These are phyloP conservation scores for Torymus aiolomorphi DNA, from an alignment of 2,888 invertebrate genomes.

Conservation along the genomic window DNA sequence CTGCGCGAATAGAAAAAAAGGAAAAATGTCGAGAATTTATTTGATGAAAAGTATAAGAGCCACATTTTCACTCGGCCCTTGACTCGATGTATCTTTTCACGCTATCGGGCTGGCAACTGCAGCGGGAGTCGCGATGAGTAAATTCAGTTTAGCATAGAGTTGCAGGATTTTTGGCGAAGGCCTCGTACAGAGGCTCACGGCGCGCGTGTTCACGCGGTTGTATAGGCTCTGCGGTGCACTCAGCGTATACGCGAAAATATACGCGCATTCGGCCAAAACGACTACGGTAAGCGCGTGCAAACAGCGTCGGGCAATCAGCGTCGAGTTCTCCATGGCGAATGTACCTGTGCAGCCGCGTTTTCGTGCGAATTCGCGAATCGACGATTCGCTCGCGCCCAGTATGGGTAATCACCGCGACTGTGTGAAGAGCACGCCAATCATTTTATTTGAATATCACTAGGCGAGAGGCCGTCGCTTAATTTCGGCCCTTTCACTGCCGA, in stretches of 20 bases:
- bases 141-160: slow-evolving; percentile 47
- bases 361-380: slow-evolving; percentile 12
- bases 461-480: slow-evolving; percentile 30
- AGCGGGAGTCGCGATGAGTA: slow-evolving; percentile 12
- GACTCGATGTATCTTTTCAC: slow-evolving; percentile 1
- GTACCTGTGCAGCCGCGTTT: not conserved
- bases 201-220: slow-evolving; percentile 21
- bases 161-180: slow-evolving; percentile 37
- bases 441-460: slow-evolving; percentile 49
- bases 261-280: too few relatives aligned
- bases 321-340: slow-evolving; percentile 13
- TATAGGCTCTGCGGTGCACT: slow-evolving; percentile 8
- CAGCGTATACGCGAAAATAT: slow-evolving; percentile 43
- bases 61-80: slow-evolving; percentile 16
- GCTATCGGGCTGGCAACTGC: too few relatives aligned
- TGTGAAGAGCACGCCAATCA: slow-evolving; percentile 49
- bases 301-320: slow-evolving; percentile 67
- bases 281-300: slow-evolving; percentile 59
- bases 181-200: not conserved
- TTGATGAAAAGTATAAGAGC: slow-evolving; percentile 15
- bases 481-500: slow-evolving; percentile 21
- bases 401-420: slow-evolving; percentile 34
- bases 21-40: not conserved
- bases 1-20: not conserved
- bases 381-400: slow-evolving; percentile 14